These are phyloP conservation scores for Machimus rusticus DNA, from an alignment of 2,888 invertebrate genomes.

Conservation along the genomic window DNA sequence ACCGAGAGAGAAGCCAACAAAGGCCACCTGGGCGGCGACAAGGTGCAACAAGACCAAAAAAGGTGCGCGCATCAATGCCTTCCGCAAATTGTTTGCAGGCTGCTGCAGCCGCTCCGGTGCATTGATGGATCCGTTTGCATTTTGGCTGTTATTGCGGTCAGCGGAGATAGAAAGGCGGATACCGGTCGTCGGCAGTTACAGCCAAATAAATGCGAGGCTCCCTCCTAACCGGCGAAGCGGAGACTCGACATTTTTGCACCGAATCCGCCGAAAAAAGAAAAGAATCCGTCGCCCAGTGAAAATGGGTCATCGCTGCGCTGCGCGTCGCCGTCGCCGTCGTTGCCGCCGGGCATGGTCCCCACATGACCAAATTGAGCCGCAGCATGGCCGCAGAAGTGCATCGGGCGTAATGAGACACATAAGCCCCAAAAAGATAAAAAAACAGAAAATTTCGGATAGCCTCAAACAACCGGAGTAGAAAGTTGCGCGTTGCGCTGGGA, in stretches of 20 bases:
- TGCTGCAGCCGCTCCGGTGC: background rate
- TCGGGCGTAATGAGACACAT: background rate
- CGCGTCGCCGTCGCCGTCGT: background rate
- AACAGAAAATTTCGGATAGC: background rate
- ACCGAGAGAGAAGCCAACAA: background rate
- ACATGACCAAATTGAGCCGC: conserved; percentile 37
- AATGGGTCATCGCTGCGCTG: conserved; percentile 26
- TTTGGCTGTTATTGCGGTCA: conserved; percentile 28
- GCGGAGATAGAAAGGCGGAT: conserved; percentile 32
- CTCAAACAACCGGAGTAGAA: conserved; percentile 23
- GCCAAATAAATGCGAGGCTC: conserved; percentile 19
- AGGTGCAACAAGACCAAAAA: background rate
- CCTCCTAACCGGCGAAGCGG: background rate
- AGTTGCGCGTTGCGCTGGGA: conserved; percentile 9
- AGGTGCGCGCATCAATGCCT: background rate
- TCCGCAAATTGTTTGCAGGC: background rate
- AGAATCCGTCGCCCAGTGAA: background rate
- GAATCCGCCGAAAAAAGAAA: background rate
- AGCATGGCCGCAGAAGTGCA: conserved; percentile 30
- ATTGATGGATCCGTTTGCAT: background rate
- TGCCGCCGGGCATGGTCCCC: background rate
- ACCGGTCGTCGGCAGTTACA: conserved; percentile 11
- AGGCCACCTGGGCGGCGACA: background rate
- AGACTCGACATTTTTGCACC: background rate
- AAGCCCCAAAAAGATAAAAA: background rate